Conservation (phyloP, 1,140 invertebrate species). For the Muscidifurax raptorellus region DNA sequence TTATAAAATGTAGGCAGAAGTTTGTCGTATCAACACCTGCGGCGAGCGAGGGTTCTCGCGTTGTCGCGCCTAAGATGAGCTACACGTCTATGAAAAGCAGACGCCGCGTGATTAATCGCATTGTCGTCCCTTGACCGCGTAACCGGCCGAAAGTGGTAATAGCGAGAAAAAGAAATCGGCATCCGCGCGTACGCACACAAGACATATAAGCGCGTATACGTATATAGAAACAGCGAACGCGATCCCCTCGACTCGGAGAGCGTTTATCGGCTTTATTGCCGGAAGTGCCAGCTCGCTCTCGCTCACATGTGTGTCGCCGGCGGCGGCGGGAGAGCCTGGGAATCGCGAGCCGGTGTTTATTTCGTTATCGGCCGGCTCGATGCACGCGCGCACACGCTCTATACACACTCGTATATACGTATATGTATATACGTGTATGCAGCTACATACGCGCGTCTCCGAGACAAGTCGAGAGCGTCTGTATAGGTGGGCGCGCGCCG, state of each 20-base stretch:
- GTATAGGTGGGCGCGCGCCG: neutral
- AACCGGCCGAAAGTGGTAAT: neutral
- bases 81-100: too few relatives aligned
- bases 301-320: neutral
- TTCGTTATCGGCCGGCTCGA: conserved; percentile 55
- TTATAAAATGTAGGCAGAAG: too few relatives aligned
- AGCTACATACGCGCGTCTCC: conserved; percentile 37
- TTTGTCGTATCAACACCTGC: too few relatives aligned
- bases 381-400: conserved; percentile 10
- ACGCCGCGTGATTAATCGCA: neutral
- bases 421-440: conserved; percentile 56
- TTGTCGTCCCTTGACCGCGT: neutral
- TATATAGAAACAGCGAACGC: neutral
- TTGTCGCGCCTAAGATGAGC: too few relatives aligned
- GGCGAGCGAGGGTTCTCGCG: too few relatives aligned
- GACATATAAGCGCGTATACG: too few relatives aligned
- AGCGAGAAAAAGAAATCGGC: neutral
- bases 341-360: conserved; percentile 57
- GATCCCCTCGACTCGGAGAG: neutral
- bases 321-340: neutral
- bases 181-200: neutral
- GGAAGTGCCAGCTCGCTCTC: conserved; percentile 23
- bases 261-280: conserved; percentile 42
- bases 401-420: conserved; percentile 46
- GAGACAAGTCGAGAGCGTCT: neutral